Base-by-base conservation (phyloP, 2,888 invertebrate genomes). In the Amblyjoppa proteus region DNA sequence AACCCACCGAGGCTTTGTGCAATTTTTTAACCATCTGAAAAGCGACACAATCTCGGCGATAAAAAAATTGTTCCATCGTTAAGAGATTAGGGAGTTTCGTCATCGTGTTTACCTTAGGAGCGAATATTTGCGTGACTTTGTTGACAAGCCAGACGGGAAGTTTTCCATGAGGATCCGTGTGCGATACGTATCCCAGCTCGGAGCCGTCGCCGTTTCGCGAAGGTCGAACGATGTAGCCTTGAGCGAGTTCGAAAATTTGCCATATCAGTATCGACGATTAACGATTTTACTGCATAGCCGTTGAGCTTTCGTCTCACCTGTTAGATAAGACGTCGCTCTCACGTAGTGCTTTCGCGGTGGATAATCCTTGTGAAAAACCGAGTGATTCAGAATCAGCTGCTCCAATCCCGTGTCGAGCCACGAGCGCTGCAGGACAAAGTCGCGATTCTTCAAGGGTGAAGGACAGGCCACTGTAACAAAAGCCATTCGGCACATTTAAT, bases 61-160 rank as follows among this genome's bases (percentile, higher is more conserved):
- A 66, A 28, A 16, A 58, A 34, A 11, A 66, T 69, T 53, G 64
- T 34, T 31, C 28, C 61, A 28, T 73, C 56, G 38, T 77, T 58
- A 41, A 9, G 56, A 61, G 20, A 31, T 31, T 13, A 61, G 28
- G 16, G 61, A 34, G 2, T 61, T 0, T 61, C 5, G 16, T 16
- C 16, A 16, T 6, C 3, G 13, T 76, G 81, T 83, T 89, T 93
- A 96, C 96, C 93, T 97, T 97, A 0, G 98, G 98, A 0, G 98
- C 98, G 90, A 98, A 95, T 91, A 97, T 97, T 87, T 97, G 97
- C 49, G 98, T 98, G 13, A 97, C 95, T 94, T 96, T 97, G 94
- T 99, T 98, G 66, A 98, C 97, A 82, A 98, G 95, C 98, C 98
- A 98, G 7, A 97, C 96, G 1, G 98, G 98, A 81, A 98, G 95